A percentile compares a stretch with the other conserved stretches of the same genome.
phyloP scores from a whole-genome alignment of 2,888 invertebrate genomes.

The Drosophila lutescens region DNA sequence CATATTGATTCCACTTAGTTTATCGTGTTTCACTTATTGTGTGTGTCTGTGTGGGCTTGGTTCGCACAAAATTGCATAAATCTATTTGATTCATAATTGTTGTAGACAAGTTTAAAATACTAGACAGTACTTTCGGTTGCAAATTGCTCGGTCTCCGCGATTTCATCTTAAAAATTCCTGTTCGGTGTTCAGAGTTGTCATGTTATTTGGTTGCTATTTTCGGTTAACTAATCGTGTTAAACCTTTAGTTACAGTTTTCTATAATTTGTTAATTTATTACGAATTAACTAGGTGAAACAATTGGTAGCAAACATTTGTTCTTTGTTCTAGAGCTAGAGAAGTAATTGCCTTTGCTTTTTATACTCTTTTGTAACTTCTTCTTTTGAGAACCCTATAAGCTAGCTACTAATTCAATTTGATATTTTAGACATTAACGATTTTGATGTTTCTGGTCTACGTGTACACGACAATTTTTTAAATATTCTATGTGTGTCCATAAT shows the following conservation, averaged over 20 bases:
- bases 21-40: constrained; percentile 47
- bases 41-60: constrained; percentile 47
- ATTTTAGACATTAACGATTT: constrained; percentile 68
- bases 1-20: constrained; percentile 35
- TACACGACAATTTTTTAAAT: constrained; percentile 15
- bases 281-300: constrained; percentile 65
- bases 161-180: constrained; percentile 60
- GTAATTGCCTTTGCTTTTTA: constrained; percentile 60
- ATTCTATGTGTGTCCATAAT: constrained; percentile 16
- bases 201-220: constrained; percentile 40
- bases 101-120: constrained; percentile 36
- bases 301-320: constrained; percentile 70
- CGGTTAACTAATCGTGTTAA: constrained; percentile 42
- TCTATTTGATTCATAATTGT: constrained; percentile 29
- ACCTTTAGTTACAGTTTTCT: constrained; percentile 49
- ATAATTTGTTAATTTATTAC: constrained; percentile 33
- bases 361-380: constrained; percentile 31
- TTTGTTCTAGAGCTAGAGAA: constrained; percentile 59
- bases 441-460: constrained; percentile 22
- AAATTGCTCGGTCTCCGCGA: constrained; percentile 45
- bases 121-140: constrained; percentile 59
- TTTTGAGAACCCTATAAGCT: constrained; percentile 57
- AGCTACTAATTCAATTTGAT: constrained; percentile 62
- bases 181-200: constrained; percentile 71
- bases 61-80: constrained; percentile 42